Evolutionary conservation across 2,888 invertebrate species (phyloP), one percentile per base, ranked within the genome.

Genomic region (Allolobophora icterica): DNA sequence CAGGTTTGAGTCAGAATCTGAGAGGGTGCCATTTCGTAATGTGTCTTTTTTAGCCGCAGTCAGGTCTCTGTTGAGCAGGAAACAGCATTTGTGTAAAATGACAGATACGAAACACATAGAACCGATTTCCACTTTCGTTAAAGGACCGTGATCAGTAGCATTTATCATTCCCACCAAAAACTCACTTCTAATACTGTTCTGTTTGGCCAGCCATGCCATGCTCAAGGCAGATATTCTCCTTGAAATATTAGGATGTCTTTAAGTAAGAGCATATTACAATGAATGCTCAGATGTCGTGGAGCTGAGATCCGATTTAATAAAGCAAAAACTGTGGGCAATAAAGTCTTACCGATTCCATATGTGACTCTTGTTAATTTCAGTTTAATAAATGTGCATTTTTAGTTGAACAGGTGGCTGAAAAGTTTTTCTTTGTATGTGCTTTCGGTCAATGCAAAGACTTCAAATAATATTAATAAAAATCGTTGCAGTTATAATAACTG

Each of bases 111-210:
- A n/a, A n/a, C 8, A n/a, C n/a, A 1, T n/a, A 13, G 71, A 71
- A 11, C 71, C 71, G 71, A 71, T 71, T 71, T 71, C 71, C 71
- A n/a, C 71, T 17, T n/a, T 71, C n/a, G 71, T 71, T 71, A n/a
- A 71, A 8, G 71, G 71, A n/a, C n/a, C 71, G 8, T 71, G 71
- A 71, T 71, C 71, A 71, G n/a, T 71, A 71, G 71, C 71, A n/a
- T n/a, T 71, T 71, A 71, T 71, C n/a, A 71, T 71, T 71, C 71
- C 13, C 13, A 71, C 71, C 17, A 71, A n/a, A 52, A 71, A 71
- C 71, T 71, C 71, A 71, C 71, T 71, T 71, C n/a, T 71, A 71
- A 71, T 71, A 71, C n/a, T 71, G 71, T n/a, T 71, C 71, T 71
- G 71, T 71, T 8, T 71, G 13, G 71, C n/a, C 71, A 71, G 30